phyloP scores from a whole-genome alignment of 1,140 invertebrate genomes.

The Varroa destructor region DNA sequence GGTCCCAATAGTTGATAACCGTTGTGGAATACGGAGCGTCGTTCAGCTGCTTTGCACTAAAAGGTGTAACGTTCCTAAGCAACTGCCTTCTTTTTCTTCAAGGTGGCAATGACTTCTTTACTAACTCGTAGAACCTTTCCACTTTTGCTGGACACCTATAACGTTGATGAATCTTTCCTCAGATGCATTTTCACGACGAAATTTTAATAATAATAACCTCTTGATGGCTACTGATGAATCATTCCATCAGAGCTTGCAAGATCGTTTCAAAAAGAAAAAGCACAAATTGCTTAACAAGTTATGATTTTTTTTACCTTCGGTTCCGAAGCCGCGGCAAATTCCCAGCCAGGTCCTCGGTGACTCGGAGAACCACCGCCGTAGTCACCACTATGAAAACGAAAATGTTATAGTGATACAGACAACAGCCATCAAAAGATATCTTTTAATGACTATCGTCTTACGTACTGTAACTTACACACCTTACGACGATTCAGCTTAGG shows the following conservation, averaged over 20 bases:
- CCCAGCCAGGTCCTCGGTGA: background rate
- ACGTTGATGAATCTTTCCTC: no score
- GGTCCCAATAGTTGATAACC: no score
- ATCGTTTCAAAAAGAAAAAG: no score
- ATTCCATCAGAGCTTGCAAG: no score
- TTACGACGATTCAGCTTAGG: background rate
- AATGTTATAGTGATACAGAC: background rate
- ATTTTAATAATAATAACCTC: no score
- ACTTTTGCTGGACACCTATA: no score
- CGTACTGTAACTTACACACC: background rate
- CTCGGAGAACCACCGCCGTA: background rate
- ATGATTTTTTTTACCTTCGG: constrained; percentile 1
- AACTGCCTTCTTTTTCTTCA: no score
- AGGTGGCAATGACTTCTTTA: background rate
- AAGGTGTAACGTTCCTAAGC: no score
- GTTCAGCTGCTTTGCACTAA: no score
- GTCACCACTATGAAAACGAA: background rate
- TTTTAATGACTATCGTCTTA: background rate
- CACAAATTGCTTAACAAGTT: background rate
- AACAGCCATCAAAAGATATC: background rate
- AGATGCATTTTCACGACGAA: no score
- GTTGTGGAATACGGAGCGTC: no score
- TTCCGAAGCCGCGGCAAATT: constrained; percentile 8
- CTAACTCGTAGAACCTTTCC: constrained; percentile 12
- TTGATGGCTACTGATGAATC: no score